Evolutionary conservation across 2,113 vertebrate genomes (phyloP).

Genomic region (Callaeas wilsoni): DNA sequence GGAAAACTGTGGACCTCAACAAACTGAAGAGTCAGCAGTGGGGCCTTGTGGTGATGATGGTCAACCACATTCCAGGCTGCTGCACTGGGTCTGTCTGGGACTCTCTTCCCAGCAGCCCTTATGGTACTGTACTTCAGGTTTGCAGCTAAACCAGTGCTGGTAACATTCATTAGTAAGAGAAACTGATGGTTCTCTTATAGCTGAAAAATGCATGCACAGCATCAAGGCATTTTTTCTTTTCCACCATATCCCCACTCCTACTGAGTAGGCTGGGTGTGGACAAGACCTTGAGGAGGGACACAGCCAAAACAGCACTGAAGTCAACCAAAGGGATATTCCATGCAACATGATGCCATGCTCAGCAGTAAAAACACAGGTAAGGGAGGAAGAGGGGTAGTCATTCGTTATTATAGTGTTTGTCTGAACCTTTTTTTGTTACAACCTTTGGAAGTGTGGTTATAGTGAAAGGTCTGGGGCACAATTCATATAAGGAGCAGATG

Average conservation of each 20-base stretch:
- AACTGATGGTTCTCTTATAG: neutral
- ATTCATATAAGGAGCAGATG: neutral
- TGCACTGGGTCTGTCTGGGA: neutral
- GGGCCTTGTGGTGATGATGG: neutral
- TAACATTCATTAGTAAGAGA: neutral
- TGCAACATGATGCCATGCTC: neutral
- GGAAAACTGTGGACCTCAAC: neutral
- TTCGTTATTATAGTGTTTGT: neutral
- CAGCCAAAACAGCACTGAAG: neutral
- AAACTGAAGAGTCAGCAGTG: neutral
- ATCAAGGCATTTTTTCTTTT: neutral
- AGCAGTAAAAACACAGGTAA: neutral
- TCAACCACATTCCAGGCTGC: neutral
- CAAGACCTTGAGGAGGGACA: neutral
- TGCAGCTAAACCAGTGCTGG: neutral
- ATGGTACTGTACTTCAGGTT: neutral
- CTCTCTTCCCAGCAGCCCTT: neutral
- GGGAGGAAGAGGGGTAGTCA: neutral
- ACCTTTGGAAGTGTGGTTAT: neutral
- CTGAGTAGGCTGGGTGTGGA: accelerated
- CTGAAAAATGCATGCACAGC: neutral
- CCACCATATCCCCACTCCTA: neutral
- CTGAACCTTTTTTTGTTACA: neutral
- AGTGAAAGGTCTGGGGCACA: neutral
- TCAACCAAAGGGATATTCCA: neutral